A percentile compares a stretch with the other conserved stretches of the same genome.
Evolutionary conservation across 1,140 invertebrate genomes (phyloP).

Genomic region (Saccostrea echinata): DNA sequence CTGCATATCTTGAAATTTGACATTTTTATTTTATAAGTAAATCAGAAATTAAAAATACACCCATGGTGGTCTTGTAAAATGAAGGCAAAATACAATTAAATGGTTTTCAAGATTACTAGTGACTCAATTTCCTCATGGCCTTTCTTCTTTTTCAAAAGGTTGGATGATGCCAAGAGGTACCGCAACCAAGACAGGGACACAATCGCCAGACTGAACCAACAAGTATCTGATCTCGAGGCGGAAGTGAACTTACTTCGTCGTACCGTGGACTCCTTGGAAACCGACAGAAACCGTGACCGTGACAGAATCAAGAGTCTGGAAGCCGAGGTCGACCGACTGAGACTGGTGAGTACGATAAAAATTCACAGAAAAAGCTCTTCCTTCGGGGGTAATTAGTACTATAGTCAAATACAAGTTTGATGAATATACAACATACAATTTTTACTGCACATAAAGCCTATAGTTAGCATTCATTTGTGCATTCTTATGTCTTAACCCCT

Average conservation of each 20-base stretch:
- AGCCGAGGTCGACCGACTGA: constrained; percentile 79
- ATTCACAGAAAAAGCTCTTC: no score
- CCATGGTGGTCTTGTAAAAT: no score
- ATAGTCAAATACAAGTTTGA: no score
- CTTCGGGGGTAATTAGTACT: no score
- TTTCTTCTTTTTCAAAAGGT: constrained; percentile 71
- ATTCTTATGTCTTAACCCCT: no score
- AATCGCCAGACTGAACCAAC: constrained; percentile 80
- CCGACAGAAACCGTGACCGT: constrained; percentile 80
- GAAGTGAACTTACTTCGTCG: constrained; percentile 82
- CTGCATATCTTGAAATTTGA: no score
- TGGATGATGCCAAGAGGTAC: constrained; percentile 80
- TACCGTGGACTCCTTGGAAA: constrained; percentile 81
- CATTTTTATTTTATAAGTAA: no score
- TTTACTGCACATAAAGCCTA: no score
- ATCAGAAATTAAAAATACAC: no score
- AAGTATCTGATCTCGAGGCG: constrained; percentile 81
- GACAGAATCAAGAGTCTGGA: constrained; percentile 79
- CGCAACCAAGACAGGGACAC: constrained; percentile 80
- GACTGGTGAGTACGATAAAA: constrained; percentile 69
- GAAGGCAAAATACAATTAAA: no score
- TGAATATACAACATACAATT: no score
- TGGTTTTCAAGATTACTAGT: neutral
- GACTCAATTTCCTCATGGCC: neutral
- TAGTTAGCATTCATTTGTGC: no score